A percentile compares a stretch with the other conserved stretches of the same genome.
Evolutionary conservation across 2,888 invertebrate species (phyloP).

Genomic region (Polymixis lichenea): DNA sequence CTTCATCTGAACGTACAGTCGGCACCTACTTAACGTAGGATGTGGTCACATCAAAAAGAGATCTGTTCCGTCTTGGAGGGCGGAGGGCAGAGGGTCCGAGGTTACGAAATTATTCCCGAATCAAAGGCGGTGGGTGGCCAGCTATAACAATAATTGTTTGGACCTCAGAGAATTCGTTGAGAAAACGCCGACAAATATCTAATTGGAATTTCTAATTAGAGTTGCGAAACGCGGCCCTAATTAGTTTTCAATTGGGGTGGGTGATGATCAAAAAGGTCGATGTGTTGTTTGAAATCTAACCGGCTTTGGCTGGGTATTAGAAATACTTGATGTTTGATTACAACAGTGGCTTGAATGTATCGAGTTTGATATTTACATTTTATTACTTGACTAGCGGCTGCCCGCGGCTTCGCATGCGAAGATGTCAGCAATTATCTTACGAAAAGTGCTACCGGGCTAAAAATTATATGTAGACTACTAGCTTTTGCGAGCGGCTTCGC

Average conservation of each 20-base stretch:
- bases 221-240: conserved; percentile 79
- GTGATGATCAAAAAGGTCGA: conserved; percentile 71
- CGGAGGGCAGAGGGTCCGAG: conserved; percentile 62
- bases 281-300: conserved; percentile 65
- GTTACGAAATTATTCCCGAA: conserved; percentile 80
- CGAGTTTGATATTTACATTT: conserved; percentile 4
- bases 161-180: conserved; percentile 81
- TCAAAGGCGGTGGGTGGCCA: conserved; percentile 80
- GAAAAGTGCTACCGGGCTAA: too few species aligned
- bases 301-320: conserved; percentile 47
- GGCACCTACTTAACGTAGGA: conserved; percentile 72
- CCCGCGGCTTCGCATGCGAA: too few species aligned
- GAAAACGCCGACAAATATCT: conserved; percentile 85
- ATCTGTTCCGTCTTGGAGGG: conserved; percentile 75
- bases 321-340: conserved; percentile 55
- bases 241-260: conserved; percentile 82
- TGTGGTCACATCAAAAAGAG: conserved; percentile 89
- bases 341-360: conserved; percentile 4
- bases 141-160: conserved; percentile 87
- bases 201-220: conserved; percentile 90
- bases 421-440: too few species aligned
- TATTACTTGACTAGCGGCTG: background rate
- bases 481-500: too few species aligned
- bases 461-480: too few species aligned
- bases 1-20: conserved; percentile 54